These are phyloP conservation scores for Agraylea sexmaculata DNA, from an alignment of 1,140 invertebrate species.

Conservation along the genomic window DNA sequence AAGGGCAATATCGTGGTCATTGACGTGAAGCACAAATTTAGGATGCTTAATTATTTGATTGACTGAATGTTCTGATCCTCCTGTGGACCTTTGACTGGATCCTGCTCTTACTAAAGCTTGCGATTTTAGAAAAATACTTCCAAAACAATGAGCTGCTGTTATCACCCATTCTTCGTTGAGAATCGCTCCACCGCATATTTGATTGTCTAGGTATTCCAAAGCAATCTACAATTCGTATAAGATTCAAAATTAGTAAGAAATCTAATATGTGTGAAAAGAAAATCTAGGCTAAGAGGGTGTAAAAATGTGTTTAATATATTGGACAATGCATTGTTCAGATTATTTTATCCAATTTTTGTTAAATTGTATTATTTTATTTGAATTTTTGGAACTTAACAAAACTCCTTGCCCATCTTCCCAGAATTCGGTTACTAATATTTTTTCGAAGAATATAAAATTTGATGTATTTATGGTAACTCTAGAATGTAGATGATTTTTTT, in stretches of 20 bases:
- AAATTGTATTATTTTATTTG: no score
- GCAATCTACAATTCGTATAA: constrained; percentile 26
- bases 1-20: constrained; percentile 43
- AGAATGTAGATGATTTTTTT: no score
- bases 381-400: no score
- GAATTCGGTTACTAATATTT: no score
- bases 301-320: no score
- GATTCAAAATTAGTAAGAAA: constrained; percentile 9
- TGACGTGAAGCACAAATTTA: constrained; percentile 25
- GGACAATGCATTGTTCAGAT: no score
- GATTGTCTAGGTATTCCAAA: constrained; percentile 21
- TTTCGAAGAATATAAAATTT: no score
- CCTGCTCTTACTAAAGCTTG: constrained; percentile 24
- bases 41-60: constrained; percentile 28
- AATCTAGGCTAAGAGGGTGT: no score
- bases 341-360: no score
- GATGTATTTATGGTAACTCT: no score
- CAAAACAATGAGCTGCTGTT: constrained; percentile 41
- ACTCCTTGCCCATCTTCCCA: no score
- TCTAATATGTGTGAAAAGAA: constrained; percentile 1
- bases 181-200: constrained; percentile 39
- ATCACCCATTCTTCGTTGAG: constrained; percentile 33
- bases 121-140: constrained; percentile 12
- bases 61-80: constrained; percentile 27
- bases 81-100: constrained; percentile 20